Evolutionary conservation across 2,797 vertebrate species (phyloP).

Genomic region (Gymnopithys bicolor): DNA sequence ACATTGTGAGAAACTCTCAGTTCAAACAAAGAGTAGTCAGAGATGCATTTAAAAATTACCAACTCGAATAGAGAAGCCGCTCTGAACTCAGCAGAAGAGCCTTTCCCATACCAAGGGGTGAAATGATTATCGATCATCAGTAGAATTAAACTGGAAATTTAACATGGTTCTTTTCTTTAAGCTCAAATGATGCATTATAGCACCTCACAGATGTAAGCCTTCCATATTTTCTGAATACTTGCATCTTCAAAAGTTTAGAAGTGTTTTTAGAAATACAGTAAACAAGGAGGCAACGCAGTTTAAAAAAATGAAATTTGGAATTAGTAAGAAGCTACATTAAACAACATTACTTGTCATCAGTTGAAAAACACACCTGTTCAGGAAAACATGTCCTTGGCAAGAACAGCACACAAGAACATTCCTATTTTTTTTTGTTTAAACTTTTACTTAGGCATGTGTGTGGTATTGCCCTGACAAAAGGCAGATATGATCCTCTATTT

Average conservation of each 20-base stretch:
- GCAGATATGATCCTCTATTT: neutral
- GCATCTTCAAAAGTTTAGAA: neutral
- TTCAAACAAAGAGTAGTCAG: neutral
- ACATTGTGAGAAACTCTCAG: neutral
- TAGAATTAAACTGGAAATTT: neutral
- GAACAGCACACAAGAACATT: neutral
- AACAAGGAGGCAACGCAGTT: neutral
- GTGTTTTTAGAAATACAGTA: neutral
- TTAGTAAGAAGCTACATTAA: neutral
- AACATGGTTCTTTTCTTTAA: neutral
- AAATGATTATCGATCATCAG: neutral
- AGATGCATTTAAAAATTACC: neutral
- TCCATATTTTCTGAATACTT: neutral
- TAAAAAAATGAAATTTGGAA: neutral
- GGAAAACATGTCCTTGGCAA: neutral
- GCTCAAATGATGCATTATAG: neutral
- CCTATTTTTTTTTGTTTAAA: neutral
- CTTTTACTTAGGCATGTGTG: neutral
- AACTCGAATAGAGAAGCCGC: neutral
- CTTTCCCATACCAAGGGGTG: accelerated
- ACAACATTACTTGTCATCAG: neutral
- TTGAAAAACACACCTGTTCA: neutral
- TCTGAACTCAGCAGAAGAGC: neutral
- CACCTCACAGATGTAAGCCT: neutral
- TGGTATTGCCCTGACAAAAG: neutral